Base-by-base conservation (phyloP, 2,797 vertebrate species). In the Helostoma temminkii region DNA sequence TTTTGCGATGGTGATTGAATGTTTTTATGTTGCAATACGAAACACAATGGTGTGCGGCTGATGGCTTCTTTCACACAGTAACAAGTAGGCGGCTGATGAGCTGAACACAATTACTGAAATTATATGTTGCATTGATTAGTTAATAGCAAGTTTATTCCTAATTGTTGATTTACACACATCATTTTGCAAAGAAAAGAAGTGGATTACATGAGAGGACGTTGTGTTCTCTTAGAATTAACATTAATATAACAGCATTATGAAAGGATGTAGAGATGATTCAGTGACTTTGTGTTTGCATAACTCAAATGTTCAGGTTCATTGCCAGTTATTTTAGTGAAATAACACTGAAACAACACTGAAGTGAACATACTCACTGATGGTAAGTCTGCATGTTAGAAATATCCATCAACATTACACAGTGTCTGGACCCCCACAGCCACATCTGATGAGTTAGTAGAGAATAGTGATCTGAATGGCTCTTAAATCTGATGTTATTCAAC, bases 1-100 rank as follows among this genome's bases (percentile, higher is more conserved):
- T 70, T 76, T 83, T 71, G 53, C 61, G 63, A 64, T 34, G 52
- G 49, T 76, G 59, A 54, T 67, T 81, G 60, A 74, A 80, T 82
- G 43, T 45, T 67, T 74, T 69, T 73, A 36, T 81, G 78, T 79
- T 57, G 48, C 36, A 12, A 37, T 12, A 26, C 59, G 71, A 55
- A 69, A 64, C 74, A 78, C 68, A 77, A 66, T 62, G 30, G 48
- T 19, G 47, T 37, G 53, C 18, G 8, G 57, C 61, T 80, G 71
- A 84, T 73, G 71, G 66, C 64, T 26, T 70, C 64, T 52, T 68
- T 82, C 67, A 73, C 21, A 25, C 45, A 32, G 39, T 49, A 76
- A 78, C 61, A 66, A 83, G 73, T 25, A 70, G 67, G 65, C n/a
- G 36, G 36, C 56, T 63, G 62, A 81, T 47, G 77, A 79, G 46